Percentiles rank a stretch among this genome's conserved stretches.
These are phyloP conservation scores for Ammodytes marinus DNA, from an alignment of 2,113 vertebrate species.

Conservation along the genomic window DNA sequence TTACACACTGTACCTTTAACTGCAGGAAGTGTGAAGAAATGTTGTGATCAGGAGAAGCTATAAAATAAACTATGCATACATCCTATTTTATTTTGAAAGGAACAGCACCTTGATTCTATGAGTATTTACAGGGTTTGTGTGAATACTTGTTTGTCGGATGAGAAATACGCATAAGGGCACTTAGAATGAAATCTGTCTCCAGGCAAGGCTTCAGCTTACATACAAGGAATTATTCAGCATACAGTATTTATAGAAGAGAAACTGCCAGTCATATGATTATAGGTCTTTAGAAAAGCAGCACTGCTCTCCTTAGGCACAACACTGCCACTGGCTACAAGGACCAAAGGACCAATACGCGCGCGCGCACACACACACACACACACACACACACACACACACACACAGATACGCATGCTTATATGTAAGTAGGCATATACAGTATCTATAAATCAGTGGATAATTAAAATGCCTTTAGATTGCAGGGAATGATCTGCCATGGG, in stretches of 20 bases:
- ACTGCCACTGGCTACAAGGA: conserved; percentile 45
- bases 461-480: conserved; percentile 35
- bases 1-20: too few relatives aligned
- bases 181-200: background rate
- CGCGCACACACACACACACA: too few relatives aligned
- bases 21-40: too few relatives aligned
- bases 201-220: background rate
- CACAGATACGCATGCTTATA: background rate
- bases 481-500: conserved; percentile 12
- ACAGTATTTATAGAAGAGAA: conserved; percentile 23
- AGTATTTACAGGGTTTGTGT: too few relatives aligned
- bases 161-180: background rate
- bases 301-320: conserved; percentile 62
- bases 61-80: too few relatives aligned
- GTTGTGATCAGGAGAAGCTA: too few relatives aligned
- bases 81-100: background rate
- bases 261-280: background rate
- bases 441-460: conserved; percentile 62
- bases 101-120: background rate
- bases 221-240: background rate
- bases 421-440: conserved; percentile 7
- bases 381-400: background rate
- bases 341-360: background rate
- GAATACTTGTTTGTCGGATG: background rate
- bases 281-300: background rate